Percentiles rank a stretch among this genome's conserved stretches.
Evolutionary conservation across 1,140 invertebrate genomes (phyloP).

Genomic region (Tetranychus cinnabarinus): DNA sequence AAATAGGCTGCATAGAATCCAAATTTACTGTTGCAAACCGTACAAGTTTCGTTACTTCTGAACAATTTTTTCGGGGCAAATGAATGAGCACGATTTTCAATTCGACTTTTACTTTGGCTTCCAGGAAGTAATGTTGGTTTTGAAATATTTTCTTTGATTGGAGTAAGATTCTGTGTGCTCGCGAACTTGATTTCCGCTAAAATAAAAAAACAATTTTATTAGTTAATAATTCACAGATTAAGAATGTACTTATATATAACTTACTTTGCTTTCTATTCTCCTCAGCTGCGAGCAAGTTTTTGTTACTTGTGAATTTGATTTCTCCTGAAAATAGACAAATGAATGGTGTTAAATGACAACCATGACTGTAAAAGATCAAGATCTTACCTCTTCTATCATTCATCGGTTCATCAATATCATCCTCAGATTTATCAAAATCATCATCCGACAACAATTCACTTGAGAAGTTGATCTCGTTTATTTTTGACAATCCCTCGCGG

Average conservation of each 20-base stretch:
- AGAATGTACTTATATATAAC: background rate
- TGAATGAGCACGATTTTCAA: constrained; percentile 32
- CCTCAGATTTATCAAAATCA: background rate
- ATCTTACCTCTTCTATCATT: background rate
- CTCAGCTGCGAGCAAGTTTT: background rate
- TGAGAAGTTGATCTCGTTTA: background rate
- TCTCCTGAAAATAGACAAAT: background rate
- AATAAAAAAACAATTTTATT: no score
- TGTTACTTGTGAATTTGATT: background rate
- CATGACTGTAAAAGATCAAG: background rate
- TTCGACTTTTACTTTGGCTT: background rate
- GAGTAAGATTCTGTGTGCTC: background rate
- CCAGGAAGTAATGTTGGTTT: background rate
- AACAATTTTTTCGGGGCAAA: constrained; percentile 60
- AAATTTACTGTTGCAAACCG: constrained; percentile 38
- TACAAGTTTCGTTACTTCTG: constrained; percentile 48
- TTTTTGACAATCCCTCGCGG: background rate
- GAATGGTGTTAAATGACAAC: background rate
- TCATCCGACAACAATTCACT: constrained; percentile 10
- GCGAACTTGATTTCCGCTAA: no score
- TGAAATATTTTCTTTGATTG: background rate
- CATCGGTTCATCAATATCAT: background rate
- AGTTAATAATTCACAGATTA: background rate
- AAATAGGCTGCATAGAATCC: constrained; percentile 47
- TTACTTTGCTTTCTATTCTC: background rate